Base-by-base conservation (phyloP, 2,797 vertebrate species). In the Pipistrellus kuhlii region DNA sequence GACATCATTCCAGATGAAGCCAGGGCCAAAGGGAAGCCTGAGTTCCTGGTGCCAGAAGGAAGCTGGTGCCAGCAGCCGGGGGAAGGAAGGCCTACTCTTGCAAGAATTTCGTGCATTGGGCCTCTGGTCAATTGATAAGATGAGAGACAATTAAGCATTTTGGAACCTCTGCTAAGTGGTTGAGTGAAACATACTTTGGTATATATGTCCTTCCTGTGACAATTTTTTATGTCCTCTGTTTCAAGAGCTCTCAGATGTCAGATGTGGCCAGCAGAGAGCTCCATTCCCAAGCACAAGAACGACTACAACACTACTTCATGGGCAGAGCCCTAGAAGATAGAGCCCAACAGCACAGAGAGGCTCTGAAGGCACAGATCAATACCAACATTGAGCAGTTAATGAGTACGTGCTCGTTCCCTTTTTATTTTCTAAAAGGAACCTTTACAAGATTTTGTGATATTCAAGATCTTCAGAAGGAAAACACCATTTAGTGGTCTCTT, bases 301-400 rank as follows among this genome's bases (percentile, higher is more conserved):
- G 98, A 94, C 97, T 99, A 88, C 97, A 97, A 13, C 97, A 98
- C 30, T 98, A 98, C 97, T 98, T 99, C 89, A 96, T 98, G 97
- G 98, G 96, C 75, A 98, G 98, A 95, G 98, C 95, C 3, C 85
- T 98, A 69, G 97, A 98, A 91, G 97, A 97, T 88, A 98, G 98
- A 95, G 97, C 98, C 41, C 98, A 98, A 0, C 98, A 98, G 93
- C 98, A 98, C 94, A 98, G 98, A 93, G 98, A 99, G 75, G 97
- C 98, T 0, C 97, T 99, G 68, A 98, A 99, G 93, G 99, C 98
- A 90, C 99, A 99, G 97, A 98, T 99, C 97, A 99, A 98, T 98
- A 99, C 99, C 0, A 98, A 99, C 93, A 96, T 99, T 94, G 98
- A 99, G 95, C 98, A 99, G 83, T 96, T 99, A 92, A 98, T 98